Evolutionary conservation across 2,888 invertebrate genomes (phyloP), one percentile per base, ranked within the genome.

Genomic region (Brachynemurus nebulosus): DNA sequence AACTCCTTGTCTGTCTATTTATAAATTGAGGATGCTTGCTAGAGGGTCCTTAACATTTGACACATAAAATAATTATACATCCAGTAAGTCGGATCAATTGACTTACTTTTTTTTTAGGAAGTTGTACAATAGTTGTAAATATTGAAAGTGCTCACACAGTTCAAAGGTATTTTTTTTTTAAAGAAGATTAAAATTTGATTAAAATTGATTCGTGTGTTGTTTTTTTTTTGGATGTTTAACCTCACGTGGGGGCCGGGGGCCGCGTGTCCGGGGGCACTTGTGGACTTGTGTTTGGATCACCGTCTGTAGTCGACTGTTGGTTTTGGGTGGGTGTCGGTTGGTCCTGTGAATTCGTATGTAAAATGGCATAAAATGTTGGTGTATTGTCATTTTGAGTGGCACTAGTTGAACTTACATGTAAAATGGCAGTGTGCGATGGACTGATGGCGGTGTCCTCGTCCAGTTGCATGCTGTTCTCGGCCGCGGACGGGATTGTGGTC

Each of bases 401-500:
- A 23, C 25, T 40, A 17, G 40, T 16, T 25, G 30, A 19, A 41
- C 19, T 27, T 18, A 38, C 23, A 16, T 39, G 39, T n/a, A 33
- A 18, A 17, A 34, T 33, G 20, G 35, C 42, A 16, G 42, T 35
- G 35, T 42, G 42, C 30, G 47, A 42, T 9, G 47, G 47, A 14
- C 45, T 45, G 12, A 12, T 27, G 16, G 42, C 44, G 45, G 70
- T 64, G 34, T 78, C 78, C 49, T 79, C 80, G 47, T 80, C 79
- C 58, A 76, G 64, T 47, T 77, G 73, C 55, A 80, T 73, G 53
- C 78, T 80, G 51, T 74, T 80, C 57, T 81, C 81, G 2, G 80
- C 78, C 1, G 81, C 80, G 3, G 81, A 80, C 11, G 81, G 80
- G 55, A 82, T 82, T 11, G 81, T 81, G 21, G 80, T 77, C 45